phyloP scores from a whole-genome alignment of 2,113 vertebrate genomes.

The Montifringilla adamsi region DNA sequence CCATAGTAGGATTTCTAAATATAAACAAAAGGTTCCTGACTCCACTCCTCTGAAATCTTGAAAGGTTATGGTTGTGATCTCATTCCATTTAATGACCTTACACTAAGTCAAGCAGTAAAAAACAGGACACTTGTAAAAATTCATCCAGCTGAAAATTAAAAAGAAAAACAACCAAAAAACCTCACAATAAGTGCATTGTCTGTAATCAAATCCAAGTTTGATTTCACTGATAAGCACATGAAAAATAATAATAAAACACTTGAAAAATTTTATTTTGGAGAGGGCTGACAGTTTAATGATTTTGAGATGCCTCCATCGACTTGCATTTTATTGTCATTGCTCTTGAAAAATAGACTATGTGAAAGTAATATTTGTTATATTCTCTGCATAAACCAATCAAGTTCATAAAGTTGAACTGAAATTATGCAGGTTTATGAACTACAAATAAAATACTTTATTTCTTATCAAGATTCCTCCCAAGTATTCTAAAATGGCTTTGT shows the following conservation, averaged over 20 bases:
- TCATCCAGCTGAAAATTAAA: neutral
- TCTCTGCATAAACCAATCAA: neutral
- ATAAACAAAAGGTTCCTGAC: neutral
- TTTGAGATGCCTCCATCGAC: neutral
- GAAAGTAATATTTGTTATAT: neutral
- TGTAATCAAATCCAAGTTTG: neutral
- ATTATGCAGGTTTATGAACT: neutral
- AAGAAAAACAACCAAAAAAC: neutral
- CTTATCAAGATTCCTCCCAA: neutral
- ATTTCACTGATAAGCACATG: neutral
- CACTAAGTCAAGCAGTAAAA: neutral
- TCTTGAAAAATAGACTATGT: neutral
- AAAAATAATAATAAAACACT: neutral
- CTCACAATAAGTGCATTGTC: fast-evolving
- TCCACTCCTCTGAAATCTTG: neutral
- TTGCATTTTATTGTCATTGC: neutral
- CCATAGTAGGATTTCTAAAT: neutral
- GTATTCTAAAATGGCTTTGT: neutral
- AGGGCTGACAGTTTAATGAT: neutral
- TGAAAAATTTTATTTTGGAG: neutral
- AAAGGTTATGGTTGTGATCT: neutral
- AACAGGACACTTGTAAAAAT: neutral
- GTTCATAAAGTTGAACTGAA: neutral
- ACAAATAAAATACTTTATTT: neutral
- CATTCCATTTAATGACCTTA: neutral